Conservation (phyloP, 2,113 vertebrate species). For the Nesogale talazaci region DNA sequence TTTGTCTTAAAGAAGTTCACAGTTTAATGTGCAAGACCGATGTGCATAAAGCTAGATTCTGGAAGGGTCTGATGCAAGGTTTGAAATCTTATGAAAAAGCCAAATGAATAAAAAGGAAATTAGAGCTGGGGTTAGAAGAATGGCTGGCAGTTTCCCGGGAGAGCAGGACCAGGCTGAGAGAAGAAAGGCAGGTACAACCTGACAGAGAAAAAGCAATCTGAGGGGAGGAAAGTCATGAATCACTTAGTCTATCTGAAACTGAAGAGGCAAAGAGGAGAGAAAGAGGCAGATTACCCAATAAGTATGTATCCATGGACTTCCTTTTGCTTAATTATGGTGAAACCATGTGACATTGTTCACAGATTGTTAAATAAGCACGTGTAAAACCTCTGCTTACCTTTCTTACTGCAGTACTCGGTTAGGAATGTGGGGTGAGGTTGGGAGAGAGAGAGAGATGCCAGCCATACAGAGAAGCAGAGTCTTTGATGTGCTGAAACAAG, state of each 20-base stretch:
- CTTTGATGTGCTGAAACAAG: no score
- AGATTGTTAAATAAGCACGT: no score
- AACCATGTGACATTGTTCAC: no score
- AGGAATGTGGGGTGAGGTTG: no score
- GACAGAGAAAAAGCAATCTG: no score
- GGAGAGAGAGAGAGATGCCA: no score
- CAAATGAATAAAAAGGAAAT: not conserved
- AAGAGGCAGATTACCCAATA: no score
- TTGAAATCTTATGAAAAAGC: not conserved
- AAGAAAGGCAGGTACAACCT: not conserved
- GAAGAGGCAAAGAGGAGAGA: not conserved
- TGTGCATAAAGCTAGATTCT: not conserved
- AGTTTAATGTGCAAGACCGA: not conserved
- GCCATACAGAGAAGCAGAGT: no score
- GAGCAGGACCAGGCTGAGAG: not conserved
- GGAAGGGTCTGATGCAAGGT: not conserved
- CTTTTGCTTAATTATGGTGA: no score
- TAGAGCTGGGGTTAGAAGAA: not conserved
- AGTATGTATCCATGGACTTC: no score
- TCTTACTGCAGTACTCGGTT: no score
- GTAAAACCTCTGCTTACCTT: no score
- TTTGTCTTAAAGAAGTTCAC: not conserved
- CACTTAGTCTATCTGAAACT: not conserved
- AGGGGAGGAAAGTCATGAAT: accelerated
- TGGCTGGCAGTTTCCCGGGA: not conserved